Evolutionary conservation across 2,797 vertebrate species (phyloP).

Genomic region (Lagorchestes hirsutus): DNA sequence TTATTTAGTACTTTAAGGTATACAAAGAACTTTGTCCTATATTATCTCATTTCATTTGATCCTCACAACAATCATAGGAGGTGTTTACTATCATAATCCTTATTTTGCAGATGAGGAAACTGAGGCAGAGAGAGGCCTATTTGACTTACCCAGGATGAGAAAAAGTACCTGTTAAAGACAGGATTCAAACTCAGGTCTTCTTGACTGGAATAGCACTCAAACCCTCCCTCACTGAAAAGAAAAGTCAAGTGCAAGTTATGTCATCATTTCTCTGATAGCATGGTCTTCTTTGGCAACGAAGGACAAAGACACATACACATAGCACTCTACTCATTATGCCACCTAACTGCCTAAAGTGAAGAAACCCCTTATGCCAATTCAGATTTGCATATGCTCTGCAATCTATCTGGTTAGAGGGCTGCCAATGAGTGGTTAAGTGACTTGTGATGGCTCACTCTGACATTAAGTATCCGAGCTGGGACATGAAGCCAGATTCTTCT

Average conservation of each 20-base stretch:
- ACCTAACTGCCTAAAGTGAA: background rate
- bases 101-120: background rate
- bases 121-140: background rate
- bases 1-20: background rate
- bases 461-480: background rate
- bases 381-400: background rate
- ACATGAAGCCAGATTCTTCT: background rate
- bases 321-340: background rate
- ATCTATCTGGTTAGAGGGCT: background rate
- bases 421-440: background rate
- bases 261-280: too few relatives aligned
- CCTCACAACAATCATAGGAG: background rate
- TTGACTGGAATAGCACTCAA: background rate
- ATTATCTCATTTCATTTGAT: background rate
- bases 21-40: background rate
- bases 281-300: too few relatives aligned
- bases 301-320: too few relatives aligned
- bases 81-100: background rate
- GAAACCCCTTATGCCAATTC: background rate
- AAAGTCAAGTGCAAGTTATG: too few relatives aligned
- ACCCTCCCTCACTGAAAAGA: too few relatives aligned
- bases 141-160: background rate
- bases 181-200: background rate
- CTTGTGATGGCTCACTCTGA: background rate
- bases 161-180: background rate